phyloP scores from a whole-genome alignment of 2,888 invertebrate genomes.

The Archaeoteleia sp. region DNA sequence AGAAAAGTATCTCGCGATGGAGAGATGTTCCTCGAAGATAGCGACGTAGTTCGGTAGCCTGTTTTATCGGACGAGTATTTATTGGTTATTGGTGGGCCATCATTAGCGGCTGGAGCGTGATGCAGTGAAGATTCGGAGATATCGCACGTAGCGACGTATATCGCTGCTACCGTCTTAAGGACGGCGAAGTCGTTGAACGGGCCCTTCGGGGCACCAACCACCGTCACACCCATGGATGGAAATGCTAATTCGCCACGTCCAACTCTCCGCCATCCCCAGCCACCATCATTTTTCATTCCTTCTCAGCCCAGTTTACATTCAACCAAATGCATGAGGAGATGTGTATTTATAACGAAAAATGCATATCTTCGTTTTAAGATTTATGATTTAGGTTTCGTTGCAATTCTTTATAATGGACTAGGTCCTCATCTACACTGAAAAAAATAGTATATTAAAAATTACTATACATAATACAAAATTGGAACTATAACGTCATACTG shows the following conservation, averaged over 20 bases:
- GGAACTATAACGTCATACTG: too few relatives aligned
- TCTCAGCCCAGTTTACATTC: conserved; percentile 4
- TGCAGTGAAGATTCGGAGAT: conserved; percentile 65
- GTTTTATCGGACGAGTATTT: conserved; percentile 70
- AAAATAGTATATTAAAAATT: too few relatives aligned
- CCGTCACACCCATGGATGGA: conserved; percentile 62
- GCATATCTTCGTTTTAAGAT: neutral
- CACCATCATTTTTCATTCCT: conserved; percentile 22
- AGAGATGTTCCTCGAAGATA: conserved; percentile 66
- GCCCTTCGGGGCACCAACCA: conserved; percentile 59
- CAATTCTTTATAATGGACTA: too few relatives aligned
- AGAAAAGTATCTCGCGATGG: conserved; percentile 37
- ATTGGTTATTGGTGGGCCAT: conserved; percentile 73
- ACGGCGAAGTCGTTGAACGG: conserved; percentile 61
- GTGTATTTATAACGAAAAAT: neutral
- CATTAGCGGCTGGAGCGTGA: conserved; percentile 71
- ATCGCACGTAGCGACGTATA: conserved; percentile 61
- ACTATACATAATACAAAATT: too few relatives aligned
- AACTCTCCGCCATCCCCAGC: conserved; percentile 30
- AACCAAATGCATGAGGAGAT: conserved; percentile 8
- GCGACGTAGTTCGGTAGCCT: conserved; percentile 70
- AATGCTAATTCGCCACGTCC: conserved; percentile 64
- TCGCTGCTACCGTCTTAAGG: conserved; percentile 63
- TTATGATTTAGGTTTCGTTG: too few relatives aligned
- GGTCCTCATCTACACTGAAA: too few relatives aligned